Conservation (phyloP, 2,797 vertebrate species). For the Malurus splendens region DNA sequence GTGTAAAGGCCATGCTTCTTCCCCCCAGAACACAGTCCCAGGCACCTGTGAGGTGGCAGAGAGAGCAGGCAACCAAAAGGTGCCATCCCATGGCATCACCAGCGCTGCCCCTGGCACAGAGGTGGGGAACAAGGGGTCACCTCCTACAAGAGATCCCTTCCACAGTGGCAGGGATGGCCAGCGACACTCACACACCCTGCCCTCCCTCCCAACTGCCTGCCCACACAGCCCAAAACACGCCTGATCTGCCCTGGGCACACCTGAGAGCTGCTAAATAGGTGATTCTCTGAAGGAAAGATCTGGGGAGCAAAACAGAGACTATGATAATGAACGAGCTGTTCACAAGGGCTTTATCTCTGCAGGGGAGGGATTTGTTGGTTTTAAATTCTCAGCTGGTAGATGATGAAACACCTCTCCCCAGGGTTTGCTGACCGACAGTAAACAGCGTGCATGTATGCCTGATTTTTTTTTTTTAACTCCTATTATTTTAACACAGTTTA, state of each 20-base stretch:
- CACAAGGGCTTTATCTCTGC: constrained; percentile 11
- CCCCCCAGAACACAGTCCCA: fast-evolving
- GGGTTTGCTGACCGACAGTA: not conserved
- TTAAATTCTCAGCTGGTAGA: constrained; percentile 11
- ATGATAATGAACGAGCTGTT: constrained; percentile 27
- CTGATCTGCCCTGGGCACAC: not conserved
- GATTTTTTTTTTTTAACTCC: not conserved
- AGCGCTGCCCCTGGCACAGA: fast-evolving
- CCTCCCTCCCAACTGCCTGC: not conserved
- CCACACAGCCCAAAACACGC: not conserved
- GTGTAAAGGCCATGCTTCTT: not conserved
- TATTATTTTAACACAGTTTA: not conserved
- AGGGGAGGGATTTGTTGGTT: constrained; percentile 17
- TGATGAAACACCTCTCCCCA: constrained; percentile 19
- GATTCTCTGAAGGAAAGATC: not conserved
- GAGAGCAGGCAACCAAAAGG: not conserved
- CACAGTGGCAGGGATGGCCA: not conserved
- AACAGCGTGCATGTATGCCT: fast-evolving
- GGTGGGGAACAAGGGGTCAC: not conserved
- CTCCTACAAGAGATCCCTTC: not conserved
- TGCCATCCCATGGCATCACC: not conserved
- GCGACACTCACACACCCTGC: not conserved
- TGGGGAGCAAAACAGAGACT: constrained; percentile 5
- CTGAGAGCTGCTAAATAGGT: not conserved
- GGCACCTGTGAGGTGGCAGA: not conserved